phyloP scores from a whole-genome alignment of 1,140 invertebrate species.

The Conopomorpha cramerella region DNA sequence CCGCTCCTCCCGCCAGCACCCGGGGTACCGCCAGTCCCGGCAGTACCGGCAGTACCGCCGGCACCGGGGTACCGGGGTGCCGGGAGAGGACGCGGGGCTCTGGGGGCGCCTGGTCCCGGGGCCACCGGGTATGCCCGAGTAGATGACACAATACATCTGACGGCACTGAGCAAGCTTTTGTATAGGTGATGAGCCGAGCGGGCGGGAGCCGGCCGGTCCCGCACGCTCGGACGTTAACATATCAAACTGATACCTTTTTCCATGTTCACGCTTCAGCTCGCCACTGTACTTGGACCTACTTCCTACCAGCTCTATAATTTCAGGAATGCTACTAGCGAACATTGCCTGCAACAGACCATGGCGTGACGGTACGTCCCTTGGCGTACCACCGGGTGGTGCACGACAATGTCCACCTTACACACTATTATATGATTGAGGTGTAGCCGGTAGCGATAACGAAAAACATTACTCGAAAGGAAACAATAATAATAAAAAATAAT shows the following conservation, averaged over 20 bases:
- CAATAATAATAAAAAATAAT: conserved; percentile 50
- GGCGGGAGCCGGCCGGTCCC: no score
- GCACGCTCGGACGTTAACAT: no score
- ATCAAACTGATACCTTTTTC: conserved; percentile 98
- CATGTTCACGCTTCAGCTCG: conserved; percentile 95
- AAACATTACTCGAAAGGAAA: no score
- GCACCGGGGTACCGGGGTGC: neutral
- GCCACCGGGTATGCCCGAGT: conserved; percentile 43
- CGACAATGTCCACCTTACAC: conserved; percentile 51
- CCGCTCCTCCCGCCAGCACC: no score
- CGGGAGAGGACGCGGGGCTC: conserved; percentile 8
- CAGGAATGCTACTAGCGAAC: conserved; percentile 98
- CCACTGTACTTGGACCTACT: conserved; percentile 97
- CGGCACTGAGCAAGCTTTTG: conserved; percentile 60
- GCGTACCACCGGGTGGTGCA: conserved; percentile 54
- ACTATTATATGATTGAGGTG: conserved; percentile 43
- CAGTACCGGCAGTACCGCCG: no score
- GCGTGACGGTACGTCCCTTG: conserved; percentile 42
- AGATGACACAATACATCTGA: conserved; percentile 63
- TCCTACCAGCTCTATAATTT: conserved; percentile 98
- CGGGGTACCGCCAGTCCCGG: no score
- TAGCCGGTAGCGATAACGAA: conserved; percentile 54
- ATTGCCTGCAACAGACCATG: conserved; percentile 83
- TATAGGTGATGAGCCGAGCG: conserved; percentile 47
- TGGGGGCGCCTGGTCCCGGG: conserved; percentile 10